Percentiles rank a stretch among this genome's conserved stretches.
These are phyloP conservation scores for Vollenhovia emeryi DNA, from an alignment of 1,140 invertebrate genomes.

Conservation along the genomic window DNA sequence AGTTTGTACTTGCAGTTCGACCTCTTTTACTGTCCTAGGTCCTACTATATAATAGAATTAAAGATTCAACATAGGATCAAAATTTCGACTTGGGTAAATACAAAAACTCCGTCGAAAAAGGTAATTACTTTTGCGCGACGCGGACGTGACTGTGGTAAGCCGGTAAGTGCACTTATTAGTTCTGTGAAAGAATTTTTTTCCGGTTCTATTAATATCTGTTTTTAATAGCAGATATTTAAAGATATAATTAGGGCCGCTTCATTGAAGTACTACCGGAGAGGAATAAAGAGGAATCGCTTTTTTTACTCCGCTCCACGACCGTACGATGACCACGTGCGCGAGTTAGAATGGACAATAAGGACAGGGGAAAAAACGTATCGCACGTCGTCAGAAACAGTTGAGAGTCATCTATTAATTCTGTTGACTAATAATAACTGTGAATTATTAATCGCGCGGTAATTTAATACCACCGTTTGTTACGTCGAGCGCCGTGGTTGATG, in stretches of 20 bases:
- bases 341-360: not conserved
- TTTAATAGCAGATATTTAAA: not conserved
- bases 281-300: not conserved
- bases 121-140: not conserved
- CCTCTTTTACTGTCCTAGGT: too few relatives aligned
- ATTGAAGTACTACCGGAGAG: not conserved
- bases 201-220: not conserved
- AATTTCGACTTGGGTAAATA: too few relatives aligned
- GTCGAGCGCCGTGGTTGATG: not conserved
- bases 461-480: constrained; percentile 12
- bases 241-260: not conserved
- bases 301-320: not conserved
- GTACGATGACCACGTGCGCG: not conserved
- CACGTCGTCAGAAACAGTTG: constrained; percentile 13
- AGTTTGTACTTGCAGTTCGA: too few relatives aligned
- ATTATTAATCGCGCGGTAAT: constrained; percentile 34
- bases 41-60: too few relatives aligned
- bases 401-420: not conserved
- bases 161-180: not conserved
- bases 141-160: too few relatives aligned
- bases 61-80: too few relatives aligned
- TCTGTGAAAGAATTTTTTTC: not conserved
- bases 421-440: constrained; percentile 4
- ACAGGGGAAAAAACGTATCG: not conserved
- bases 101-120: not conserved